These are phyloP conservation scores for Trachelipus rathkii DNA, from an alignment of 1,140 invertebrate genomes.

Conservation along the genomic window DNA sequence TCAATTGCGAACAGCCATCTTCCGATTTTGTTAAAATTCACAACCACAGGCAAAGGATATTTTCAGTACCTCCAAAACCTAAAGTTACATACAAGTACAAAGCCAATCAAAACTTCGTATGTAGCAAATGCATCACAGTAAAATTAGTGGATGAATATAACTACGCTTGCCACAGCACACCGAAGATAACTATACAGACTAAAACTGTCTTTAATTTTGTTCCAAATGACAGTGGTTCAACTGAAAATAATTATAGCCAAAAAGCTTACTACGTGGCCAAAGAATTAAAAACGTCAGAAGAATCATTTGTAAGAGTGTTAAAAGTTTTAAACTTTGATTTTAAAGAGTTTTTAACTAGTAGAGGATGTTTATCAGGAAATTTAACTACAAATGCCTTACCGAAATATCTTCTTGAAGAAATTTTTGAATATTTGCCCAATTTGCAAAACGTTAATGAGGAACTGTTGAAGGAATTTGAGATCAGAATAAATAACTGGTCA, in stretches of 20 bases:
- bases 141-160: no score
- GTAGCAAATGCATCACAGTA: no score
- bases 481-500: slow-evolving; percentile 61
- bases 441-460: slow-evolving; percentile 62
- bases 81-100: no score
- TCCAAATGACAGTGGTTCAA: no score
- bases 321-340: slow-evolving; percentile 67
- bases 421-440: slow-evolving; percentile 59
- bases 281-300: slow-evolving; percentile 67
- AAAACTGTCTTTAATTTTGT: no score
- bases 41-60: no score
- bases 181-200: no score
- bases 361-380: slow-evolving; percentile 51
- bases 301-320: slow-evolving; percentile 65
- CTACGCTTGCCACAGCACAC: no score
- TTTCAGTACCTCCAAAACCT: no score
- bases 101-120: no score
- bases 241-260: slow-evolving; percentile 20
- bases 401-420: slow-evolving; percentile 57
- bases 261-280: slow-evolving; percentile 57
- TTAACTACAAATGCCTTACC: slow-evolving; percentile 53
- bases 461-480: slow-evolving; percentile 61
- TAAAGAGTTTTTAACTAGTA: slow-evolving; percentile 53
- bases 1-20: no score
- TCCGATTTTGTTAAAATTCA: no score